Base-by-base conservation (phyloP, 2,113 vertebrate species). In the Cyprinodon tularosa region DNA sequence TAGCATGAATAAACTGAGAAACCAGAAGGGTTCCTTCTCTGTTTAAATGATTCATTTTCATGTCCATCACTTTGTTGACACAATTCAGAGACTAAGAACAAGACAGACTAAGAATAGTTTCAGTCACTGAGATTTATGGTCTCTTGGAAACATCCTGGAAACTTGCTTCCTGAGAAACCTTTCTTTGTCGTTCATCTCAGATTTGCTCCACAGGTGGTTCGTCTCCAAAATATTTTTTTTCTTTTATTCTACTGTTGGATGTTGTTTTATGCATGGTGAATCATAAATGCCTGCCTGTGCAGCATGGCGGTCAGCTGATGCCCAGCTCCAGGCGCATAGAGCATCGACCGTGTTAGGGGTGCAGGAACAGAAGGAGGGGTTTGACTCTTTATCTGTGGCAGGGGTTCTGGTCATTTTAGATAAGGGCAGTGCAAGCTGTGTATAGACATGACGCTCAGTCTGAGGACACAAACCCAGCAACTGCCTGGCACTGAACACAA, bases 391-490 rank as follows among this genome's bases (percentile, higher is more conserved):
- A 90, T 91, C 89, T 86, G 79, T 64, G 39, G 71, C 80, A 83
- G 85, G 84, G 86, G 84, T 88, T 88, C 92, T 93, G 93, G 86
- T 87, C 84, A 83, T 89, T 92, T 90, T 81, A 91, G 93, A 93
- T 94, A 93, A 92, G 89, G 77, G 65, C 84, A 68, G 73, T 70
- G 80, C 13, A 84, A 86, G 77, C 80, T 75, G 85, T 83, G 88
- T 90, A 88, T 85, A 89, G 88, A 92, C 89, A 92, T 70, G 81
- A 87, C 68, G 85, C 89, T 83, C 79, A 80, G 84, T 84, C 91
- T 92, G 89, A 91, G 85, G 90, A 93, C 92, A 93, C 90, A 93
- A 87, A 90, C 81, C 71, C 76, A 70, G 84, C 84, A 91, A 85
- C 85, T 89, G 88, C 84, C 81, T 81, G 78, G 74, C 86, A 90